Percentiles rank a stretch among this genome's conserved stretches.
These are phyloP conservation scores for Napeogenes sylphis DNA, from an alignment of 2,888 invertebrate genomes.

Conservation along the genomic window DNA sequence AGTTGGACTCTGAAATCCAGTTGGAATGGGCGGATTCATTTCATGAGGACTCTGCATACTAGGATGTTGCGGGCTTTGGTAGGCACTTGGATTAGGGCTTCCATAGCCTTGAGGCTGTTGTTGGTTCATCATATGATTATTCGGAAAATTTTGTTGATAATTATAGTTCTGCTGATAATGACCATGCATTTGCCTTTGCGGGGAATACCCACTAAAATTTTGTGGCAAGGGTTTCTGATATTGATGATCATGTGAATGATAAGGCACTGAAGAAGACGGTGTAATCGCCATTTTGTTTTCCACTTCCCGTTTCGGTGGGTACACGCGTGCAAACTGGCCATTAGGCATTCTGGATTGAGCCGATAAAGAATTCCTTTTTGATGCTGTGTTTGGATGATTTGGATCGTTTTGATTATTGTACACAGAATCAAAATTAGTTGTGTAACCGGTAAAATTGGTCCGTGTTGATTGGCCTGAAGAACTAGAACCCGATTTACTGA, in stretches of 20 bases:
- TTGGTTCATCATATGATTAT: slow-evolving; percentile 57
- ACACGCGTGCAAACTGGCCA: slow-evolving; percentile 63
- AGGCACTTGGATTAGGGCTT: slow-evolving; percentile 59
- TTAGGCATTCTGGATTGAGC: slow-evolving; percentile 57
- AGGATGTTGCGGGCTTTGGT: slow-evolving; percentile 65
- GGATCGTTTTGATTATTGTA: slow-evolving; percentile 65
- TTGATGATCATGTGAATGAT: slow-evolving; percentile 68
- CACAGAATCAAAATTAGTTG: slow-evolving; percentile 69
- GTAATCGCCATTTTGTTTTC: slow-evolving; percentile 46
- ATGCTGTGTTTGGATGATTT: slow-evolving; percentile 52
- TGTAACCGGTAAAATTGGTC: slow-evolving; percentile 68
- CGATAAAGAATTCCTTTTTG: slow-evolving; percentile 63
- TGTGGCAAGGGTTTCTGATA: slow-evolving; percentile 62
- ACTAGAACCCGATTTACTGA: slow-evolving; percentile 73
- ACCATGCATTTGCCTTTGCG: slow-evolving; percentile 58
- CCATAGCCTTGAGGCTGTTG: slow-evolving; percentile 58
- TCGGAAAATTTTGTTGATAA: slow-evolving; percentile 61
- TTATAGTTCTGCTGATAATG: slow-evolving; percentile 65
- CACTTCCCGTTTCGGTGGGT: slow-evolving; percentile 53
- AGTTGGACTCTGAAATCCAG: slow-evolving; percentile 66
- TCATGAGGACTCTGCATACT: slow-evolving; percentile 67
- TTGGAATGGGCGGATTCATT: slow-evolving; percentile 56
- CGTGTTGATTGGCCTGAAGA: slow-evolving; percentile 71
- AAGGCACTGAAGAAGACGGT: slow-evolving; percentile 53
- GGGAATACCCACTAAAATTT: slow-evolving; percentile 62